These are phyloP conservation scores for Halcyon chelicuti DNA, from an alignment of 2,797 vertebrate species.

Conservation along the genomic window DNA sequence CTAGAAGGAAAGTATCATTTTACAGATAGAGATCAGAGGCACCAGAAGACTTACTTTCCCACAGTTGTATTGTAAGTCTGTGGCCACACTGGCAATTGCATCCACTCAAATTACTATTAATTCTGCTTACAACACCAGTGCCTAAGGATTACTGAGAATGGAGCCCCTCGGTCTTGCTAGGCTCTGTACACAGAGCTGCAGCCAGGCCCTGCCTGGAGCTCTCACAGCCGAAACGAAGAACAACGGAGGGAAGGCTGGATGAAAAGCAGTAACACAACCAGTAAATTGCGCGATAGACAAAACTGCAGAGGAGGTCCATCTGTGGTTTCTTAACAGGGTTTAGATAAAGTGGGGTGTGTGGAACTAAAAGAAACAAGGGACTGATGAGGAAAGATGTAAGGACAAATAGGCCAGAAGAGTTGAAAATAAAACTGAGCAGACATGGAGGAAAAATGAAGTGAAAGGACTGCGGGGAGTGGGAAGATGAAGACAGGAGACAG, in stretches of 20 bases:
- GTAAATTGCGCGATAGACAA: neutral
- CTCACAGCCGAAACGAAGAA: neutral
- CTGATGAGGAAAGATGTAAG: neutral
- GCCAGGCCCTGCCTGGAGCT: neutral
- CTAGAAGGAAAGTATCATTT: slow-evolving; percentile 3
- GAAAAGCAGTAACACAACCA: neutral
- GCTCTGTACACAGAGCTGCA: neutral
- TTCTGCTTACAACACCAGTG: neutral
- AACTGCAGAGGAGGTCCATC: neutral
- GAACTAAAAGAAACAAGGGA: neutral
- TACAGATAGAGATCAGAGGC: neutral
- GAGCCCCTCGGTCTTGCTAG: neutral
- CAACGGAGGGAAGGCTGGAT: neutral
- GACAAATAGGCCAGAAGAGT: neutral
- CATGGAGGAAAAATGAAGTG: slow-evolving; percentile 29
- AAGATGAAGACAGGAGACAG: neutral
- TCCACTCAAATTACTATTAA: slow-evolving; percentile 13
- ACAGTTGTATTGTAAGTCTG: neutral
- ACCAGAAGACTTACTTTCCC: neutral
- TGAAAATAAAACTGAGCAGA: neutral
- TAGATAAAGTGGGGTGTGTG: neutral
- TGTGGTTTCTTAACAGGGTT: neutral
- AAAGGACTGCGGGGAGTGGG: neutral
- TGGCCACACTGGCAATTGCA: neutral
- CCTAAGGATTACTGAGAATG: neutral